phyloP scores from a whole-genome alignment of 2,113 vertebrate genomes.

The Tamias sibiricus region DNA sequence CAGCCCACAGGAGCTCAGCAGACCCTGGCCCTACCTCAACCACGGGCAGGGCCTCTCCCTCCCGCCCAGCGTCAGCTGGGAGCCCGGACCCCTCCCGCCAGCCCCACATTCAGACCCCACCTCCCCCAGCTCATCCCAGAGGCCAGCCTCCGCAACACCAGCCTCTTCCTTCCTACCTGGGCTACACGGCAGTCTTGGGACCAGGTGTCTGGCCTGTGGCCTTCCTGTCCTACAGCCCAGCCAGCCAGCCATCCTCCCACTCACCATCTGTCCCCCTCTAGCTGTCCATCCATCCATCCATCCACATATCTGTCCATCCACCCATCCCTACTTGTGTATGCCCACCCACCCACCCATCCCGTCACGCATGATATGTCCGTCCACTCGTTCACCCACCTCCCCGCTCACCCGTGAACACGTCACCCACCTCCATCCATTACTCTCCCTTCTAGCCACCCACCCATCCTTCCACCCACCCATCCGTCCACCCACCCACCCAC shows the following conservation, averaged over 20 bases:
- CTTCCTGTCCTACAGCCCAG: background rate
- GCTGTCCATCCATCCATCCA: background rate
- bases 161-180: background rate
- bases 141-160: too few species aligned
- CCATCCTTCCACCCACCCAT: too few species aligned
- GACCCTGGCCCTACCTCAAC: fast-evolving
- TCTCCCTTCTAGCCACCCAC: background rate
- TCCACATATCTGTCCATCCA: fast-evolving
- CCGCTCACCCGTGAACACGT: too few species aligned
- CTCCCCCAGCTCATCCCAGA: background rate
- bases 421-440: background rate
- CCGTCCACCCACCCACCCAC: too few species aligned
- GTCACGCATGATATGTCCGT: background rate
- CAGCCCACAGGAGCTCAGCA: fast-evolving
- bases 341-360: background rate
- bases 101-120: fast-evolving
- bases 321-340: too few species aligned
- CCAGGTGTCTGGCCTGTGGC: background rate
- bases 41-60: fast-evolving
- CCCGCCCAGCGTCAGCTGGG: background rate
- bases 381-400: background rate
- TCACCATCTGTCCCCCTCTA: fast-evolving
- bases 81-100: background rate
- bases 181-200: background rate
- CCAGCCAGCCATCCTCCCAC: fast-evolving